Base-by-base conservation (phyloP, 2,113 vertebrate species). In the Neolamprologus variostigma region DNA sequence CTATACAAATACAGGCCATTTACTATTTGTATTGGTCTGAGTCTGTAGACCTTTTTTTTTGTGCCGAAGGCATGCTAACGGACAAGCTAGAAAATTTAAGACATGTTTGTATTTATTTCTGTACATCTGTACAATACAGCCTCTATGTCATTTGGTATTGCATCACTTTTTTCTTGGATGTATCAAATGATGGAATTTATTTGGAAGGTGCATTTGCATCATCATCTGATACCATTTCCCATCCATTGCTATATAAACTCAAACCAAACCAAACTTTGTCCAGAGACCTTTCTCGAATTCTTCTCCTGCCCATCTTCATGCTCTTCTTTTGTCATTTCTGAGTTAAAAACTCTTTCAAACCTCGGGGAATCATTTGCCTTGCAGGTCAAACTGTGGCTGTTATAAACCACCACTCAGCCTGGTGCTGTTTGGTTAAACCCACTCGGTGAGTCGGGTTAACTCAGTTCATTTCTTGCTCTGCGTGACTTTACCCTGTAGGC, bases 341-440 rank as follows among this genome's bases (percentile, higher is more conserved):
- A 26, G 59, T 83, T 33, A 66, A 51, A 66, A 83, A 12, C 45
- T 61, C 10, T 47, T 31, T 35, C 10, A 61, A 45, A 78, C 40
- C 51, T 7, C 42, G 1, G 35, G 76, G 79, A 71, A 35, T 63
- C 85, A 19, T 50, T 21, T 83, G 82, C 82, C 40, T 28, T 81
- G 2, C 33, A 55, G 82, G 71, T 89, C 84, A 55, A 21, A 7
- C 40, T 7, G 42, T 19, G 66, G 63, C 26, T 23, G 28, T 50
- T 17, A 9, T 16, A 73, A 82, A 80, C 81, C 89, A 21, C 28
- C 81, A 33, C 17, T 17, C 80, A 5, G 31, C 78, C 73, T 12
- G 33, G 51, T 11, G 3, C 76, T 90, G 89, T 91, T 94, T 91
- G 88, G 86, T 90, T 90, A 89, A 90, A 91, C 89, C 84, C 91